Evolutionary conservation across 1,140 invertebrate species (phyloP), one percentile per base, ranked within the genome.

Genomic region (Sminthurides bifidus): DNA sequence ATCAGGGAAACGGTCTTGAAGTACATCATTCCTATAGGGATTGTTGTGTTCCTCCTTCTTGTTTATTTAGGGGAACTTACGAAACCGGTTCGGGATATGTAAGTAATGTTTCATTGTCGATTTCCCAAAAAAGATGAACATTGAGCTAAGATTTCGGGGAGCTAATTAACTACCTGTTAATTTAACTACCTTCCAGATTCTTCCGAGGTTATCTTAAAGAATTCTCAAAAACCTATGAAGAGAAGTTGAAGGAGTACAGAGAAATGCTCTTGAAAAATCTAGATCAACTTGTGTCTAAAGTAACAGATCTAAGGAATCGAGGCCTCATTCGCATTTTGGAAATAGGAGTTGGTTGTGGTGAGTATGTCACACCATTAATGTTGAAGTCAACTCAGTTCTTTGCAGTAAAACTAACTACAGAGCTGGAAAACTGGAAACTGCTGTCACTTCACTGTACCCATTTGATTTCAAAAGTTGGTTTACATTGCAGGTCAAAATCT

Each of bases 401-500:
- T n/a, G n/a, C n/a, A n/a, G n/a, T n/a, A n/a, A n/a, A n/a, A n/a
- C n/a, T n/a, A n/a, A n/a, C n/a, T n/a, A n/a, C n/a, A n/a, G n/a
- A n/a, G n/a, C n/a, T n/a, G n/a, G n/a, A n/a, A n/a, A n/a, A n/a
- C n/a, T n/a, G n/a, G n/a, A n/a, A n/a, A n/a, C n/a, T n/a, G n/a
- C n/a, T n/a, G n/a, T n/a, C n/a, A n/a, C n/a, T n/a, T n/a, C n/a
- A n/a, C n/a, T n/a, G n/a, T n/a, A n/a, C n/a, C n/a, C n/a, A n/a
- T n/a, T n/a, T n/a, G n/a, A n/a, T n/a, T n/a, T n/a, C n/a, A n/a
- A n/a, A n/a, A 10, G 10, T 35, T 35, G 33, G 33, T 12, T 33
- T 54, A 19, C 3, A 1, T 44, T 52, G 26, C 59, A 64, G 69
- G 69, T 5, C 41, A 45, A 2, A 71, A 71, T 65, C 63, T 70